A percentile compares a stretch with the other conserved stretches of the same genome.
phyloP scores from a whole-genome alignment of 2,113 vertebrate genomes.

The Cyanoramphus novaezelandiae region DNA sequence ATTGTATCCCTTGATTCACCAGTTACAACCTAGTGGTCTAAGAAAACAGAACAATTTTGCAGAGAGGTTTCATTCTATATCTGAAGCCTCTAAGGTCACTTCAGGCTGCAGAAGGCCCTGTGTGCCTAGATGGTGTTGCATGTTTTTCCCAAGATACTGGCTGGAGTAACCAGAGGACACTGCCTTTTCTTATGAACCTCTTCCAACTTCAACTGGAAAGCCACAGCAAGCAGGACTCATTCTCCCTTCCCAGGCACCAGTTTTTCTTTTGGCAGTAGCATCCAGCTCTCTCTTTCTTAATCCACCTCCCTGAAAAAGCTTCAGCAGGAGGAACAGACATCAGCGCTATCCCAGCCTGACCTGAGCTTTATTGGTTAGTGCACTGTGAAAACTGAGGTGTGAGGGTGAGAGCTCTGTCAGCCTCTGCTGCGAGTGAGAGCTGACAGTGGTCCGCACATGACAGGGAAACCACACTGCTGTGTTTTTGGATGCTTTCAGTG shows the following conservation, averaged over 20 bases:
- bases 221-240: neutral
- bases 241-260: neutral
- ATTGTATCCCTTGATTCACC: neutral
- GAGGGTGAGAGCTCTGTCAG: neutral
- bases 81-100: neutral
- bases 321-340: neutral
- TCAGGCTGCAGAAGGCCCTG: neutral
- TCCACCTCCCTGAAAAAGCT: neutral
- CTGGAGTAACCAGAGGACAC: neutral
- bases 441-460: neutral
- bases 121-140: neutral
- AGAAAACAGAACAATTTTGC: neutral
- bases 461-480: accelerated
- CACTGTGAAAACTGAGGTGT: neutral
- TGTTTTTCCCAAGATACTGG: neutral
- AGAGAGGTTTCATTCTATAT: neutral
- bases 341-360: neutral
- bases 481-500: neutral
- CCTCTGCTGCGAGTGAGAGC: accelerated
- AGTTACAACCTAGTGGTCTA: neutral
- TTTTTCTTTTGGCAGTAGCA: neutral
- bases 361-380: neutral
- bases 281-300: neutral
- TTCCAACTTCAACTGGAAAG: neutral
- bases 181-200: neutral